These are phyloP conservation scores for Stegophylla sp. DNA, from an alignment of 2,888 invertebrate genomes.

Conservation along the genomic window DNA sequence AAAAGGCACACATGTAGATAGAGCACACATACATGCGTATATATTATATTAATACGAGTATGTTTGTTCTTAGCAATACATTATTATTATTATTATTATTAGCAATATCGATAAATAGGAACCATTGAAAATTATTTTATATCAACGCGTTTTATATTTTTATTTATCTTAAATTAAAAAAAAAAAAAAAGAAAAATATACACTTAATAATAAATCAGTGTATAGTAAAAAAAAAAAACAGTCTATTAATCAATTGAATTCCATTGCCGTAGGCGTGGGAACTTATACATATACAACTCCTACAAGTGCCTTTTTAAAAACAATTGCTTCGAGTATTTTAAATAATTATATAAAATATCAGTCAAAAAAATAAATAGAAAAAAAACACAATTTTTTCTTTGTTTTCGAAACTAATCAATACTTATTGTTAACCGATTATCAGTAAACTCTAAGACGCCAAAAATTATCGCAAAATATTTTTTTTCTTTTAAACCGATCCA, in stretches of 20 bases:
- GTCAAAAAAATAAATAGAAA: constrained; percentile 15
- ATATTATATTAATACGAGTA: not conserved
- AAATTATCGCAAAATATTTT: not conserved
- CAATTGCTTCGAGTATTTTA: constrained; percentile 14
- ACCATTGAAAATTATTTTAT: constrained; percentile 19
- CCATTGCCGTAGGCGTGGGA: constrained; percentile 13
- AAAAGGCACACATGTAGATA: constrained; percentile 26
- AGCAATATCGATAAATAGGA: constrained; percentile 34
- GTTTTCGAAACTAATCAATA: constrained; percentile 5
- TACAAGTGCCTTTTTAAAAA: constrained; percentile 20
- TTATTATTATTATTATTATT: constrained; percentile 22
- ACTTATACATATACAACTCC: not conserved
- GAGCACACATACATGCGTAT: constrained; percentile 2
- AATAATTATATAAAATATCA: constrained; percentile 29
- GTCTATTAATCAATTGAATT: constrained; percentile 37
- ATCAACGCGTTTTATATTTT: not conserved
- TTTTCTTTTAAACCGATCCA: not conserved
- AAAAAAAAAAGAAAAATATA: no score
- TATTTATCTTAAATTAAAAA: not conserved
- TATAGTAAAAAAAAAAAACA: not conserved
- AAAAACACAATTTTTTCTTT: constrained; percentile 21
- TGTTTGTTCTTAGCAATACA: not conserved
- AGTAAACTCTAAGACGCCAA: not conserved
- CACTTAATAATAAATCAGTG: constrained; percentile 1
- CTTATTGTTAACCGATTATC: constrained; percentile 3